phyloP scores from a whole-genome alignment of 2,797 vertebrate species.

The Ctenopoma kingsleyae region DNA sequence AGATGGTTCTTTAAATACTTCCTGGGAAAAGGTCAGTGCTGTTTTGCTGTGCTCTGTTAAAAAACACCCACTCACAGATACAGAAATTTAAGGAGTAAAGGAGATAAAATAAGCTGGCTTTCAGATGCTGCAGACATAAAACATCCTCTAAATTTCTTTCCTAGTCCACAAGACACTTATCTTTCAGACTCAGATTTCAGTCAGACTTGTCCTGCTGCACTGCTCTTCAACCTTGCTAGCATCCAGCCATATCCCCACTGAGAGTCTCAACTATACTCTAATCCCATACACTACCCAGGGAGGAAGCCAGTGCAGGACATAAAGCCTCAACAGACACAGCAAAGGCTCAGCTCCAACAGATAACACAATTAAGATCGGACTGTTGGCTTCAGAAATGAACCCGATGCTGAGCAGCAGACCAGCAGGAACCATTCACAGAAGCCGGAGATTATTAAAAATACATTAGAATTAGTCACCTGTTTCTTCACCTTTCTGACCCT shows the following conservation, averaged over 20 bases:
- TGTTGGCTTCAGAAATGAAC: constrained; percentile 39
- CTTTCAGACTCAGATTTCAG: background rate
- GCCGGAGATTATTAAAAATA: constrained; percentile 38
- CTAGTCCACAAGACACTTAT: constrained; percentile 27
- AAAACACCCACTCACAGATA: constrained; percentile 27
- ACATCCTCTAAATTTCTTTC: constrained; percentile 20
- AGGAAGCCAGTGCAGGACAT: constrained; percentile 30
- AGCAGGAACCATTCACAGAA: constrained; percentile 9
- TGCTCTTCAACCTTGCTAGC: constrained; percentile 45
- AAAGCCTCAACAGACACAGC: constrained; percentile 21
- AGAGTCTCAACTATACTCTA: constrained; percentile 47
- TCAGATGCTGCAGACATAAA: constrained; percentile 30
- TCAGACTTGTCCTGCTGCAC: constrained; percentile 39
- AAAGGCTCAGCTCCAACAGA: constrained; percentile 33
- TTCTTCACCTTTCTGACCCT: constrained; percentile 33
- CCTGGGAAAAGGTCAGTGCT: constrained; percentile 94
- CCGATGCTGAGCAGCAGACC: background rate
- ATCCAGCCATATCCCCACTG: constrained; percentile 43
- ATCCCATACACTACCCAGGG: constrained; percentile 24
- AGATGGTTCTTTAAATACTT: constrained; percentile 99
- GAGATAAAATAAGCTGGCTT: background rate
- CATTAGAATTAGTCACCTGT: constrained; percentile 38
- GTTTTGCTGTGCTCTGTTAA: constrained; percentile 36
- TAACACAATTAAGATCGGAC: constrained; percentile 55
- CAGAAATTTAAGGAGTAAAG: background rate